Evolutionary conservation across 2,888 invertebrate genomes (phyloP).

Genomic region (Alsophila aescularia): DNA sequence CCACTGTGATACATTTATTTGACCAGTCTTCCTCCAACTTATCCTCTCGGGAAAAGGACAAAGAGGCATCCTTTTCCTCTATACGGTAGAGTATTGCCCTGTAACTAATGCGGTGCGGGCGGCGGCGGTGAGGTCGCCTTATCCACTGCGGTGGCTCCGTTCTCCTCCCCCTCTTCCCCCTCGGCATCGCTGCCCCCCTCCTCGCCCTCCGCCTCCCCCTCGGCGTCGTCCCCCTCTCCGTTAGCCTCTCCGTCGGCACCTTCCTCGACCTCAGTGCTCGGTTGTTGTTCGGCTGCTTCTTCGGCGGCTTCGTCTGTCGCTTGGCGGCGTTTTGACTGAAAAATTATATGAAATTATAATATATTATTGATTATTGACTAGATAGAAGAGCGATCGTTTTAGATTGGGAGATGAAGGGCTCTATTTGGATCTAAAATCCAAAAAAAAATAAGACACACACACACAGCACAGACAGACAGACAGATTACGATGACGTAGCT

Average conservation of each 20-base stretch:
- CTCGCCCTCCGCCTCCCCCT: slow-evolving; percentile 50
- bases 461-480: no score
- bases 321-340: slow-evolving; percentile 67
- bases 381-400: no score
- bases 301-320: slow-evolving; percentile 61
- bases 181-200: slow-evolving; percentile 49
- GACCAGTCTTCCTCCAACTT: no score
- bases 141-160: slow-evolving; percentile 52
- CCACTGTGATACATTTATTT: no score
- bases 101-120: slow-evolving; percentile 44
- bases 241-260: slow-evolving; percentile 50
- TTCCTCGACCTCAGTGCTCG: slow-evolving; percentile 50
- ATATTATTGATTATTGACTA: no score
- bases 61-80: no score
- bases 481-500: no score
- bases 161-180: slow-evolving; percentile 49
- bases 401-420: no score
- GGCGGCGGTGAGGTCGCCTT: slow-evolving; percentile 84
- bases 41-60: no score
- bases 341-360: no score
- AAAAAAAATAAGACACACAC: no score
- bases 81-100: neutral
- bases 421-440: no score
- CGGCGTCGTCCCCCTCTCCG: slow-evolving; percentile 56
- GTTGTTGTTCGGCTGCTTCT: slow-evolving; percentile 51